These are phyloP conservation scores for Bombyx huttoni DNA, from an alignment of 2,888 invertebrate genomes.

Conservation along the genomic window DNA sequence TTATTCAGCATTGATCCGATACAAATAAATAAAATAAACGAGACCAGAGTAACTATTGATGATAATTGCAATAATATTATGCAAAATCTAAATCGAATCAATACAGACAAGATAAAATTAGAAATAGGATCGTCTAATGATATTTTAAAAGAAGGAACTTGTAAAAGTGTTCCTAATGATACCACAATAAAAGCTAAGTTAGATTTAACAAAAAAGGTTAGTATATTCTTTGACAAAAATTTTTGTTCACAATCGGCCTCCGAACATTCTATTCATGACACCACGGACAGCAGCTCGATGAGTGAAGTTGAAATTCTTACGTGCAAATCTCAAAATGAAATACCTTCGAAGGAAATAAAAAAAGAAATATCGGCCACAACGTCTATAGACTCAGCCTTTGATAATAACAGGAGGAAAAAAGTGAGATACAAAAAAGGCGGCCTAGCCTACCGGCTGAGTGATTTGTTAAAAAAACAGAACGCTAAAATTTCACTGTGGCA, in stretches of 20 bases:
- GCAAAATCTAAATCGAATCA: too few relatives aligned
- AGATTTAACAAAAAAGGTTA: slow-evolving; percentile 31
- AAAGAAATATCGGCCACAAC: slow-evolving; percentile 8
- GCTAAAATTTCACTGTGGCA: slow-evolving; percentile 62
- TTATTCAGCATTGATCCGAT: slow-evolving; percentile 16
- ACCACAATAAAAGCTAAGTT: slow-evolving; percentile 3
- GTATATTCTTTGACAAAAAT: slow-evolving; percentile 42
- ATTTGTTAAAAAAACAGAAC: slow-evolving; percentile 54
- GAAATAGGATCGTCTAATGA: too few relatives aligned
- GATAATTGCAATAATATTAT: too few relatives aligned
- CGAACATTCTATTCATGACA: slow-evolving; percentile 42
- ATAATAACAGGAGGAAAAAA: slow-evolving; percentile 27
- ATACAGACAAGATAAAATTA: too few relatives aligned
- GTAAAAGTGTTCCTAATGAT: not conserved
- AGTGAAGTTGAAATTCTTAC: slow-evolving; percentile 38
- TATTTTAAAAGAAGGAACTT: not conserved
- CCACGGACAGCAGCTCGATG: slow-evolving; percentile 29
- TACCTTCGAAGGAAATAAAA: slow-evolving; percentile 5
- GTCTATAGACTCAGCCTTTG: slow-evolving; percentile 6
- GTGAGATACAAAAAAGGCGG: slow-evolving; percentile 59
- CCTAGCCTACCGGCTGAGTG: slow-evolving; percentile 48
- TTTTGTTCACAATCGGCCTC: slow-evolving; percentile 41
- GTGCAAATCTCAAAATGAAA: slow-evolving; percentile 20
- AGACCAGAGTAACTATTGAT: not conserved
- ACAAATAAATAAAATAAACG: not conserved